Percentiles rank a stretch among this genome's conserved stretches.
Conservation (phyloP, 23 tunicate species). For the Ascidia mentula region DNA sequence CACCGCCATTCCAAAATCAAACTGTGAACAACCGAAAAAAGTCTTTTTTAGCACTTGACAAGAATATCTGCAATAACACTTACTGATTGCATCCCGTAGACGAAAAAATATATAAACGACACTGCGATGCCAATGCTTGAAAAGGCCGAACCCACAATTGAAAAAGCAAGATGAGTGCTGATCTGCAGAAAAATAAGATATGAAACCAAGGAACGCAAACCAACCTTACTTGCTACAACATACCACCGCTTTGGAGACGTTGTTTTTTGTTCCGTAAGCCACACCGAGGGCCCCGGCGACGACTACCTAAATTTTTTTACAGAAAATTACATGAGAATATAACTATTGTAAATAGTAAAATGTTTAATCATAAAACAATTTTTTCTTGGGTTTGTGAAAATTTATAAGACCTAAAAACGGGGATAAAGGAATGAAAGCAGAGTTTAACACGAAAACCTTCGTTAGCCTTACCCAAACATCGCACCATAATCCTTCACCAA, state of each 20-base stretch:
- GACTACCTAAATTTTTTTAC: not conserved
- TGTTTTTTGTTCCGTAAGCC: not conserved
- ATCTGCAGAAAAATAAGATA: not conserved
- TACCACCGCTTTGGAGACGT: not conserved
- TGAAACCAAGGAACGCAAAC: not conserved
- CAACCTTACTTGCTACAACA: not conserved
- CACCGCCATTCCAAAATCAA: not conserved
- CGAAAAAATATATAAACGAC: not conserved
- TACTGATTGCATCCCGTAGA: not conserved
- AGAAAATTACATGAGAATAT: too few relatives aligned
- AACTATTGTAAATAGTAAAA: too few relatives aligned
- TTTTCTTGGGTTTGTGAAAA: too few relatives aligned
- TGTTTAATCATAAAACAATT: too few relatives aligned
- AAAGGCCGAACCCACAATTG: not conserved
- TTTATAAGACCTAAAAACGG: too few relatives aligned
- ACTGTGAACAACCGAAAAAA: too few relatives aligned
- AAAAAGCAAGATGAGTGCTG: not conserved
- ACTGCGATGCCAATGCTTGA: not conserved
- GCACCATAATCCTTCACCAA: not conserved
- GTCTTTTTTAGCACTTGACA: not conserved
- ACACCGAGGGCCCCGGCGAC: not conserved
- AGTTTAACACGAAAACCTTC: not conserved
- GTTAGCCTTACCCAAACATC: not conserved
- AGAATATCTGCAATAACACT: not conserved
- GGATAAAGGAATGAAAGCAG: not conserved